Evolutionary conservation across 2,113 vertebrate genomes (phyloP).

Genomic region (Henicopernis longicauda): DNA sequence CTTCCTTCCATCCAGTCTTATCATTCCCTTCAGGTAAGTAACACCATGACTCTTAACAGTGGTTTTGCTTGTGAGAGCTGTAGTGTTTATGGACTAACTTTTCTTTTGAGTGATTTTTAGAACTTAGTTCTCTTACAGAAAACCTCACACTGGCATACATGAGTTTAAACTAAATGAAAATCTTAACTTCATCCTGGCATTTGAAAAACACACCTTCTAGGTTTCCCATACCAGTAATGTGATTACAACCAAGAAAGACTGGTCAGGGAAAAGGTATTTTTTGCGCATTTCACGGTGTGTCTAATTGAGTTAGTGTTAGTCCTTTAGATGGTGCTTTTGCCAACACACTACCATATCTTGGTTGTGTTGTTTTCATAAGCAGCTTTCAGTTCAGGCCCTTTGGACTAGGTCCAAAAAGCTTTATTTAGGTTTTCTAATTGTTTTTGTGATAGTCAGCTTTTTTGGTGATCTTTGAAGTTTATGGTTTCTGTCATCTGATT

Average conservation of each 20-base stretch:
- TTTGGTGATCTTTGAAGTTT: neutral
- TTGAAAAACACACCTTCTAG: neutral
- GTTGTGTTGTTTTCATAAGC: neutral
- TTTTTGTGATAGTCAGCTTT: neutral
- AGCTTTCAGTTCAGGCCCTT: neutral
- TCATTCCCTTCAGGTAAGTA: slow-evolving; percentile 79
- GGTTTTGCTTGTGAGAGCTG: neutral
- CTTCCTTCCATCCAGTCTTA: slow-evolving; percentile 70
- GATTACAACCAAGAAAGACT: neutral
- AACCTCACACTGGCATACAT: neutral
- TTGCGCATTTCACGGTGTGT: neutral
- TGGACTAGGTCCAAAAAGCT: neutral
- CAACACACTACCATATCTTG: neutral
- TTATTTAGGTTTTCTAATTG: neutral
- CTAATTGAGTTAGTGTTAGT: neutral
- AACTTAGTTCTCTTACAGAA: neutral
- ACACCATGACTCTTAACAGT: neutral
- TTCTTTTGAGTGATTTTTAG: neutral
- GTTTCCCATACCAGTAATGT: neutral
- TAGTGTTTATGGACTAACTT: neutral
- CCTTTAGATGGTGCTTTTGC: neutral
- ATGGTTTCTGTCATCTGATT: neutral
- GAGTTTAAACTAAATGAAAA: neutral
- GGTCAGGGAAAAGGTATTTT: neutral
- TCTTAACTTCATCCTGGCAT: neutral